These are phyloP conservation scores for Acromyrmex charruanus DNA, from an alignment of 1,140 invertebrate genomes.

Conservation along the genomic window DNA sequence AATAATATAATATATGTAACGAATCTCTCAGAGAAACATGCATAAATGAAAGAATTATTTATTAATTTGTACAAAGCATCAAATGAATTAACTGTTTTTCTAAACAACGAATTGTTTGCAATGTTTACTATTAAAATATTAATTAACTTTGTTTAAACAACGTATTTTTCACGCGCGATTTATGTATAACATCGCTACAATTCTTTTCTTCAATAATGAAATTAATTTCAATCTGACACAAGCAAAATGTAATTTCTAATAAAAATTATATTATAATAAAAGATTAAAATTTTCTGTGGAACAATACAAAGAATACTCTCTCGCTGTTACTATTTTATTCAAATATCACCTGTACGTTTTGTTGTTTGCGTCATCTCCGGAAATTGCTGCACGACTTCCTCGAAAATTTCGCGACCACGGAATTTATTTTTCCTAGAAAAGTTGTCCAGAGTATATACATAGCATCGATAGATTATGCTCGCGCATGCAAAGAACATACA, in stretches of 20 bases:
- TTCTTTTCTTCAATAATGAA: constrained; percentile 8
- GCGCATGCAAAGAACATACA: constrained; percentile 57
- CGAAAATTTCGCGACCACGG: constrained; percentile 37
- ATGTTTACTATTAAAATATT: neutral
- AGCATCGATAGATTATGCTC: constrained; percentile 56
- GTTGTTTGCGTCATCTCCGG: neutral
- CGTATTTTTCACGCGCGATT: neutral
- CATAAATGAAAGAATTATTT: neutral
- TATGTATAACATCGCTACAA: neutral
- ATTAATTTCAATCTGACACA: neutral
- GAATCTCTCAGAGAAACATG: neutral
- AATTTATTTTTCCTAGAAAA: constrained; percentile 59
- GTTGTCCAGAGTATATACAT: constrained; percentile 41
- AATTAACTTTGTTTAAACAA: neutral
- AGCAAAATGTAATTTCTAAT: neutral
- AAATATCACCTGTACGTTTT: constrained; percentile 37
- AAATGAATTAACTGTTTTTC: neutral
- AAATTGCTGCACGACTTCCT: constrained; percentile 24
- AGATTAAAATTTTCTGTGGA: neutral
- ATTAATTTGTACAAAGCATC: neutral
- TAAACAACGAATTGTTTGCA: neutral
- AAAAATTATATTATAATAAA: constrained; percentile 1
- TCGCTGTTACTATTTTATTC: constrained; percentile 21
- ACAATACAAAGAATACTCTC: neutral
- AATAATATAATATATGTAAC: neutral